Conservation (phyloP, 2,113 vertebrate species). For the Hypocryptadius cinnamomeus region DNA sequence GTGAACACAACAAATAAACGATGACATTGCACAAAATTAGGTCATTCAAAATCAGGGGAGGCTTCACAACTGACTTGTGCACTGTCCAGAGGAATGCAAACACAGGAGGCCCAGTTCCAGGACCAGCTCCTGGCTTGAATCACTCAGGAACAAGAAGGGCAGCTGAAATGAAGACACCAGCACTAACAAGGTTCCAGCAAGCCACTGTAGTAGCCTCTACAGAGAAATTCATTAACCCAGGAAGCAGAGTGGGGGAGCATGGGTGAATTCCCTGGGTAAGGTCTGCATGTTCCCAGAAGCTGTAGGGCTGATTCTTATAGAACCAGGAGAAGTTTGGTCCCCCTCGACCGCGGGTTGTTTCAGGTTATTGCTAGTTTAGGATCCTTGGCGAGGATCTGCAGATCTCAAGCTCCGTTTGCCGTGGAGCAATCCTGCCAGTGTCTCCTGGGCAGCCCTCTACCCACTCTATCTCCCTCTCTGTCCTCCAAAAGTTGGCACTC, state of each 20-base stretch:
- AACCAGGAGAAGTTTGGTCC: background rate
- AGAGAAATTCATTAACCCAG: background rate
- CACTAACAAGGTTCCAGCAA: background rate
- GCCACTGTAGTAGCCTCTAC: background rate
- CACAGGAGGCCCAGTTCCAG: background rate
- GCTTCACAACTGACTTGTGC: background rate
- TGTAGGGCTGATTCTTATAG: background rate
- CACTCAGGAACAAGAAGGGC: background rate
- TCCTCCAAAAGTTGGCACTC: background rate
- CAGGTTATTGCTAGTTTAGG: background rate
- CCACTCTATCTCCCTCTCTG: background rate
- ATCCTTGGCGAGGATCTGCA: background rate
- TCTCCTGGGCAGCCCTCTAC: background rate
- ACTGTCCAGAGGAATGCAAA: background rate
- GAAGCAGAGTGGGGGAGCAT: background rate
- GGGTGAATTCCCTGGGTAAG: background rate
- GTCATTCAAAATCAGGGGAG: background rate
- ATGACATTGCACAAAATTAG: background rate
- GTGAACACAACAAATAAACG: background rate
- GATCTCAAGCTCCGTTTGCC: background rate
- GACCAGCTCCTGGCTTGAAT: background rate
- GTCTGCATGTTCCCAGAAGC: background rate
- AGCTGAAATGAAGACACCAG: background rate
- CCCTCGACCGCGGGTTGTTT: background rate
- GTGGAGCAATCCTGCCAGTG: background rate